A percentile compares a stretch with the other conserved stretches of the same genome.
These are phyloP conservation scores for Mus minutoides DNA, from an alignment of 2,797 vertebrate genomes.

Conservation along the genomic window DNA sequence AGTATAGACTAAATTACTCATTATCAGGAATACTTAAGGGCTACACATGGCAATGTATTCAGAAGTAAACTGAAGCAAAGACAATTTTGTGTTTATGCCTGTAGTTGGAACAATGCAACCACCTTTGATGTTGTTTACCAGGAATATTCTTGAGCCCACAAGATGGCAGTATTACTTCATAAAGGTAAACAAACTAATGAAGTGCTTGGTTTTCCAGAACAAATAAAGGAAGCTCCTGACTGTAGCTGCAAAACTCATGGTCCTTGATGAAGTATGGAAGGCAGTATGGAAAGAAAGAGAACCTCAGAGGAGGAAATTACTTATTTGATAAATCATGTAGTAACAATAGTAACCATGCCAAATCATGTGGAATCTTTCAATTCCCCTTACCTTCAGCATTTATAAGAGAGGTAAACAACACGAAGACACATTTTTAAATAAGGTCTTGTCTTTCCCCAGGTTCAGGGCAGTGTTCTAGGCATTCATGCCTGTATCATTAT, in stretches of 20 bases:
- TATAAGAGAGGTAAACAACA: conserved; percentile 10
- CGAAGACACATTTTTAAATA: conserved; percentile 38
- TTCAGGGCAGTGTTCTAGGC: not conserved
- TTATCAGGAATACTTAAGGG: not conserved
- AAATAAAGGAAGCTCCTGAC: conserved; percentile 54
- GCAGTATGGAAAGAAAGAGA: conserved; percentile 40
- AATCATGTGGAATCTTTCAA: not conserved
- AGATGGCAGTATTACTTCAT: conserved; percentile 81
- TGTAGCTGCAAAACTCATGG: conserved; percentile 47
- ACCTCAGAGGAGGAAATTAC: conserved; percentile 24
- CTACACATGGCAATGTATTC: not conserved
- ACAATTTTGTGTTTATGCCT: conserved; percentile 66
- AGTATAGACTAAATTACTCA: conserved; percentile 28
- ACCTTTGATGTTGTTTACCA: conserved; percentile 64
- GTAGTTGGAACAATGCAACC: conserved; percentile 74
- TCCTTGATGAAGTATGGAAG: conserved; percentile 46
- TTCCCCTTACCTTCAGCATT: not conserved
- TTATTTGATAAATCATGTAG: conserved; percentile 1
- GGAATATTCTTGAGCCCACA: conserved; percentile 78
- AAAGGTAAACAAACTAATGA: conserved; percentile 68
- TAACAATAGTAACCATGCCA: conserved; percentile 9
- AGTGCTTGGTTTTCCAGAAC: conserved; percentile 38
- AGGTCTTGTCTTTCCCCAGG: not conserved
- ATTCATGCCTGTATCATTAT: not conserved
- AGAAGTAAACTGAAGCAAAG: conserved; percentile 47